Percentiles rank a stretch among this genome's conserved stretches.
These are phyloP conservation scores for Hoplias malabaricus DNA, from an alignment of 2,113 vertebrate species.

Conservation along the genomic window DNA sequence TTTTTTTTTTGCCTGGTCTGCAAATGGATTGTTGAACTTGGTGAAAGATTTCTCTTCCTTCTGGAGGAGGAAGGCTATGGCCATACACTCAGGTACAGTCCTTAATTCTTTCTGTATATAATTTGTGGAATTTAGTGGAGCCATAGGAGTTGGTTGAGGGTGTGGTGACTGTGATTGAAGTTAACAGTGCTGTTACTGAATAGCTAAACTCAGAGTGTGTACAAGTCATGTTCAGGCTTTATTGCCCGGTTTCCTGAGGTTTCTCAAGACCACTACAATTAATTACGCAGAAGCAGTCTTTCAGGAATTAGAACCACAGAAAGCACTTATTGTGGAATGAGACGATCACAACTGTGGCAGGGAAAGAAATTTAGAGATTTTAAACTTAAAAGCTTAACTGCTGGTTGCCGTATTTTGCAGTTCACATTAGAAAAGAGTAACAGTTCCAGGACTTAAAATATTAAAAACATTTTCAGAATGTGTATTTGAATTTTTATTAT, in stretches of 20 bases:
- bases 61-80: slow-evolving; percentile 66
- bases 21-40: slow-evolving; percentile 56
- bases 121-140: background rate
- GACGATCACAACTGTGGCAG: background rate
- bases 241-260: slow-evolving; percentile 23
- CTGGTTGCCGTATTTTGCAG: background rate
- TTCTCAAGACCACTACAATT: slow-evolving; percentile 29
- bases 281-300: background rate
- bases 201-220: slow-evolving; percentile 2
- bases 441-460: no score
- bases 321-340: background rate
- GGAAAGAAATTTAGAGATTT: background rate
- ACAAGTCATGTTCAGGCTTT: slow-evolving; percentile 22
- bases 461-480: no score
- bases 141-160: slow-evolving; percentile 19
- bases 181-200: slow-evolving; percentile 3
- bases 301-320: background rate
- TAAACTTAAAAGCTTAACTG: no score
- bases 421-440: background rate
- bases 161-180: slow-evolving; percentile 5
- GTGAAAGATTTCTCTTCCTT: slow-evolving; percentile 1
- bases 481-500: no score
- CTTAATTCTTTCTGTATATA: background rate
- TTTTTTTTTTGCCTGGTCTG: slow-evolving; percentile 12
- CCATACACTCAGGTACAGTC: slow-evolving; percentile 68